These are phyloP conservation scores for Serilophus lunatus DNA, from an alignment of 2,113 vertebrate genomes.

Conservation along the genomic window DNA sequence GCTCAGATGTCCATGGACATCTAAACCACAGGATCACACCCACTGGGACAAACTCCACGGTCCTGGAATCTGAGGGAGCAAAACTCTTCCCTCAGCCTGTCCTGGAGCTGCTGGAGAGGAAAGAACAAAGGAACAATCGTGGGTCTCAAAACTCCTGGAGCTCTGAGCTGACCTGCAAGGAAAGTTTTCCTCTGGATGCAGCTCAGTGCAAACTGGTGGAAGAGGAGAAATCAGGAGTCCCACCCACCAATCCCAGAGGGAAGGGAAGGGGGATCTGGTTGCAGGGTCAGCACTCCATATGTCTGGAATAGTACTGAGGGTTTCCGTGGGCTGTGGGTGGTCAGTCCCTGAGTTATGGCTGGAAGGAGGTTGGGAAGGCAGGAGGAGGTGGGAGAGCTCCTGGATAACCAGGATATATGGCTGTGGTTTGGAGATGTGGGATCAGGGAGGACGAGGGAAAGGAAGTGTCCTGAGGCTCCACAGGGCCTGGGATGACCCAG, in stretches of 20 bases:
- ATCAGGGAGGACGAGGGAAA: neutral
- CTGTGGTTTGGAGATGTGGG: neutral
- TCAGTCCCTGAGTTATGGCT: neutral
- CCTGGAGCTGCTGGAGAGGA: neutral
- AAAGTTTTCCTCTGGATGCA: neutral
- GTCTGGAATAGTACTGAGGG: neutral
- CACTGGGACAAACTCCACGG: neutral
- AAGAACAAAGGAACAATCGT: neutral
- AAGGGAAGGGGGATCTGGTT: neutral
- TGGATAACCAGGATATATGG: neutral
- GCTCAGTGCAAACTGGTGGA: neutral
- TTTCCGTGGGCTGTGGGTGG: neutral
- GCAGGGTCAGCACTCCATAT: neutral
- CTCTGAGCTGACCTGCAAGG: neutral
- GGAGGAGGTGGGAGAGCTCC: neutral
- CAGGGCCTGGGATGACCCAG: neutral
- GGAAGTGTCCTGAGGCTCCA: neutral
- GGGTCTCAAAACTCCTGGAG: neutral
- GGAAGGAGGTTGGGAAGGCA: neutral
- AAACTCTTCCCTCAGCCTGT: neutral
- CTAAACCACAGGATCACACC: neutral
- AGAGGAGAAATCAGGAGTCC: neutral
- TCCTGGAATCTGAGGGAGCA: neutral
- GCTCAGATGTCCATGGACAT: neutral
- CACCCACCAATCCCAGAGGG: neutral